Conservation (phyloP, 1,140 invertebrate species). For the Diorhabda elongata region DNA sequence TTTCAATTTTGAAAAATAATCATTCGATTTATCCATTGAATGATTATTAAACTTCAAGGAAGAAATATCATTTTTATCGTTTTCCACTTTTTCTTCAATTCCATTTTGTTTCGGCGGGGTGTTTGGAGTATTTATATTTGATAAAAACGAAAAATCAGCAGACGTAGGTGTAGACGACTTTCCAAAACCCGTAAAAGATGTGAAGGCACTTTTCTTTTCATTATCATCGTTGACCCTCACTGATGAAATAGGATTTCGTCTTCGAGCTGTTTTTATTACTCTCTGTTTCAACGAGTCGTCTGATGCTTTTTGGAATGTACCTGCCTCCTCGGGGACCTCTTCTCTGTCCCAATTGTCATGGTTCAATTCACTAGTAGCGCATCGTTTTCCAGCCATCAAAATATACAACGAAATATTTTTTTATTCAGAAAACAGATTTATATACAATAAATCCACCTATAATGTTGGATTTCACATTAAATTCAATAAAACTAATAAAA, state of each 20-base stretch:
- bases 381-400: conserved; percentile 71
- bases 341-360: conserved; percentile 90
- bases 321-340: conserved; percentile 73
- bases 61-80: neutral
- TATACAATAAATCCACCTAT: neutral
- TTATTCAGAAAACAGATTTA: neutral
- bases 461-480: neutral
- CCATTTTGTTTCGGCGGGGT: conserved; percentile 47
- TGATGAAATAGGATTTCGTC: conserved; percentile 50
- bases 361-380: conserved; percentile 72
- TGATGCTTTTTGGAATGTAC: conserved; percentile 65
- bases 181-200: conserved; percentile 40
- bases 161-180: conserved; percentile 37
- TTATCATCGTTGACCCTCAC: conserved; percentile 44
- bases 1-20: conserved; percentile 68
- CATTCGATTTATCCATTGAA: conserved; percentile 27
- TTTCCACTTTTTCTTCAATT: conserved; percentile 18
- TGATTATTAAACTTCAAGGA: neutral
- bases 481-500: neutral
- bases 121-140: conserved; percentile 35
- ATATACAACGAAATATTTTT: neutral
- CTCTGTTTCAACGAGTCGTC: conserved; percentile 69
- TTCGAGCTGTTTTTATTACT: conserved; percentile 72
- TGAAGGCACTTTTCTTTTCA: conserved; percentile 41
- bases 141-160: conserved; percentile 47